Conservation (phyloP, 2,888 invertebrate species). For the Formica aserva region DNA sequence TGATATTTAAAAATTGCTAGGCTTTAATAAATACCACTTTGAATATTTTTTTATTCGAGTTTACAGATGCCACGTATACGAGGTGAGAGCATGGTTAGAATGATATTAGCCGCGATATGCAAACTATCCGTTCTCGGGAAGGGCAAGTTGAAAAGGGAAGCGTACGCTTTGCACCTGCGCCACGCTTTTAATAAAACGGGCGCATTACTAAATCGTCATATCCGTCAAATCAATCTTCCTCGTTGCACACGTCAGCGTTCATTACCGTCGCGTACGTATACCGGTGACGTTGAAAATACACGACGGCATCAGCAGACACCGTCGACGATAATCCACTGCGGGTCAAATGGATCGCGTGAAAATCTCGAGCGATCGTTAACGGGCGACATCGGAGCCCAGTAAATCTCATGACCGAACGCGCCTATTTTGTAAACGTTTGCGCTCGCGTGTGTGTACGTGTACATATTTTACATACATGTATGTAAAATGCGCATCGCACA, state of each 20-base stretch:
- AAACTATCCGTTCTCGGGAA: conserved; percentile 9
- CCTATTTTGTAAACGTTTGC: conserved; percentile 22
- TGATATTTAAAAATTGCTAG: background rate
- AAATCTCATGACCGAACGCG: conserved; percentile 32
- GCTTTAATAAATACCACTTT: background rate
- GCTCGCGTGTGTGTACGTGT: background rate
- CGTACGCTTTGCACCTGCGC: conserved; percentile 39
- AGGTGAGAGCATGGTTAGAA: conserved; percentile 1
- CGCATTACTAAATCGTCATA: conserved; percentile 59
- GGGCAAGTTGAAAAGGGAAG: background rate
- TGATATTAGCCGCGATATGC: conserved; percentile 31
- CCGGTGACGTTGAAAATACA: conserved; percentile 36
- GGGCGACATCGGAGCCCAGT: conserved; percentile 25
- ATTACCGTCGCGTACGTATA: conserved; percentile 12
- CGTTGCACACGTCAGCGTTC: conserved; percentile 42
- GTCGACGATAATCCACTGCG: conserved; percentile 35
- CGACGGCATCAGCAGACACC: conserved; percentile 15
- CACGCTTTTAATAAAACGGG: conserved; percentile 55
- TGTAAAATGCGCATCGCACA: background rate
- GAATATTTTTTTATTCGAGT: background rate
- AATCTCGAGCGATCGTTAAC: conserved; percentile 49
- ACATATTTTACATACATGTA: background rate
- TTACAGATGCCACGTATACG: background rate
- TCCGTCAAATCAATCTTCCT: conserved; percentile 54
- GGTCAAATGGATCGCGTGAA: conserved; percentile 45